These are phyloP conservation scores for Leuciscus waleckii DNA, from an alignment of 2,797 vertebrate genomes.

Conservation along the genomic window DNA sequence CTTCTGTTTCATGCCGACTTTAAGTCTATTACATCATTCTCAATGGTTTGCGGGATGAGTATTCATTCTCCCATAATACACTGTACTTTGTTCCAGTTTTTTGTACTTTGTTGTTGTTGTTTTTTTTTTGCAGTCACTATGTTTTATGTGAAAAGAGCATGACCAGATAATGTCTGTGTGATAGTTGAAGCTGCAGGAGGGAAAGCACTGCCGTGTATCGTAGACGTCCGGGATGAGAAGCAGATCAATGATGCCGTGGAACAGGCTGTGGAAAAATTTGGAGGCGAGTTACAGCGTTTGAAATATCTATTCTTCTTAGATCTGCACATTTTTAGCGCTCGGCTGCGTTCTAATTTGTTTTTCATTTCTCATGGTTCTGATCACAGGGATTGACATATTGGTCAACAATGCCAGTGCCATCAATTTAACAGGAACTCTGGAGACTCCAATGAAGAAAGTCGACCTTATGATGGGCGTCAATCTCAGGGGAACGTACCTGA, in stretches of 20 bases:
- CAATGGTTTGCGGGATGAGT: neutral
- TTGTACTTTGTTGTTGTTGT: no score
- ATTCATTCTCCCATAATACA: neutral
- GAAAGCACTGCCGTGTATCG: constrained; percentile 88
- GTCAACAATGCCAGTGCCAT: constrained; percentile 98
- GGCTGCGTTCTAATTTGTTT: neutral
- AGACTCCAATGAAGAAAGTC: constrained; percentile 90
- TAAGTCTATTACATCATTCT: neutral
- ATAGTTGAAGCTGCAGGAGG: constrained; percentile 92
- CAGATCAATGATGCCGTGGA: constrained; percentile 87
- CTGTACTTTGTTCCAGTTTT: neutral
- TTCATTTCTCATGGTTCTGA: neutral
- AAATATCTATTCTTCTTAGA: neutral
- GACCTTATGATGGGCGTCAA: constrained; percentile 96
- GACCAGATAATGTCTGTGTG: neutral
- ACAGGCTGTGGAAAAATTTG: constrained; percentile 88
- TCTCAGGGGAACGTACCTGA: constrained; percentile 92
- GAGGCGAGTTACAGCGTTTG: constrained; percentile 78
- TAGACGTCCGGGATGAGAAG: constrained; percentile 92
- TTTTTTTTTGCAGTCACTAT: no score
- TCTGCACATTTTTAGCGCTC: neutral
- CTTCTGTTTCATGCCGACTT: neutral
- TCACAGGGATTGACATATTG: constrained; percentile 94
- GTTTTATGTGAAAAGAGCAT: neutral
- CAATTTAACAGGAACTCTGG: constrained; percentile 90